Evolutionary conservation across 1,140 invertebrate species (phyloP).

Genomic region (Psix sp.): DNA sequence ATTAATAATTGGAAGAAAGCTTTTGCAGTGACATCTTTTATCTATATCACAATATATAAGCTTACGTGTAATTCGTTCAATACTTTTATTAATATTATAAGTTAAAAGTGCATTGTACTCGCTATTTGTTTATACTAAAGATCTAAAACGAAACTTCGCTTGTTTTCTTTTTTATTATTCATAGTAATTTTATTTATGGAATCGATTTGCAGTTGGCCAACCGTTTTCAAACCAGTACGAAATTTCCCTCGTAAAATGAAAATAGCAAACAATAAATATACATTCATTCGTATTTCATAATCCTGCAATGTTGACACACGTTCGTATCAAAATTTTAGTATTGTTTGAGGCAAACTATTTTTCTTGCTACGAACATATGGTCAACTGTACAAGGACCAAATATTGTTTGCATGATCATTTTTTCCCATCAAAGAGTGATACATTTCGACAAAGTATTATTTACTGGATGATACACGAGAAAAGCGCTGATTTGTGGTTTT

Average conservation of each 20-base stretch:
- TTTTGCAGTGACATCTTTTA: conserved; percentile 18
- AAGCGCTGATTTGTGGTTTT: conserved; percentile 51
- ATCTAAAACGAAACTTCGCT: too few species aligned
- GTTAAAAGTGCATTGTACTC: too few species aligned
- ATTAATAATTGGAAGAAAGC: conserved; percentile 55
- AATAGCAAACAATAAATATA: too few species aligned
- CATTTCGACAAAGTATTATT: conserved; percentile 32
- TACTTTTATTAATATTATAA: background rate
- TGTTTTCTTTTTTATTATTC: too few species aligned
- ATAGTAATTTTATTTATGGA: too few species aligned
- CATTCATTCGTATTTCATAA: too few species aligned
- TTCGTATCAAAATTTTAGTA: background rate
- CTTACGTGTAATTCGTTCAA: conserved; percentile 21
- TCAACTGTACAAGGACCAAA: conserved; percentile 11
- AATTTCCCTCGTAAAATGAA: too few species aligned
- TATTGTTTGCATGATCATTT: conserved; percentile 21
- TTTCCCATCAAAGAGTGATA: conserved; percentile 44
- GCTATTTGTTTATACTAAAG: too few species aligned
- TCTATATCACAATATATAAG: conserved; percentile 15
- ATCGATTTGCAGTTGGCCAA: too few species aligned
- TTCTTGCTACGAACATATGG: conserved; percentile 11
- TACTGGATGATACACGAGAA: conserved; percentile 21
- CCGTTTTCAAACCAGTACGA: too few species aligned
- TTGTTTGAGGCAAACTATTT: background rate
- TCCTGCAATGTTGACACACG: too few species aligned